These are phyloP conservation scores for Epicauta chinensis DNA, from an alignment of 1,140 invertebrate genomes.

Conservation along the genomic window DNA sequence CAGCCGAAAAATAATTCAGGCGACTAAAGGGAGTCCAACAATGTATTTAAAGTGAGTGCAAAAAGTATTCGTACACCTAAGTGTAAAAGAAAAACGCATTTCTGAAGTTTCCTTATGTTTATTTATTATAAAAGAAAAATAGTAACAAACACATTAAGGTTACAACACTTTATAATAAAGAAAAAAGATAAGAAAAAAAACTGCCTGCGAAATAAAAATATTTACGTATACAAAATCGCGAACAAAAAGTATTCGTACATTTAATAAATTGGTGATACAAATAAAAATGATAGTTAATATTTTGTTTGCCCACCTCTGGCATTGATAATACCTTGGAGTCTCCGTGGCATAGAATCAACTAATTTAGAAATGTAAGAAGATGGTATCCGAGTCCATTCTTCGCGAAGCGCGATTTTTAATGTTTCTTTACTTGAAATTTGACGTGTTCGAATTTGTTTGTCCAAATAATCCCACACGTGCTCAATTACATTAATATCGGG, in stretches of 20 bases:
- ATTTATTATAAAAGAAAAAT: too few species aligned
- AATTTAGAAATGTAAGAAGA: neutral
- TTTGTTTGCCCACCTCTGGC: neutral
- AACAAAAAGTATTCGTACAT: too few species aligned
- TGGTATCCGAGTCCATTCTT: neutral
- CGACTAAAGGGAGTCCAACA: conserved; percentile 4
- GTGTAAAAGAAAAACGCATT: neutral
- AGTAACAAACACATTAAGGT: too few species aligned
- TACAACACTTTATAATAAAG: too few species aligned
- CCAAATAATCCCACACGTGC: conserved; percentile 7
- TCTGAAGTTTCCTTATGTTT: too few species aligned
- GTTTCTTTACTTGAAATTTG: neutral
- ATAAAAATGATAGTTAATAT: neutral
- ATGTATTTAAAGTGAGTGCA: neutral
- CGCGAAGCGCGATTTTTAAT: neutral
- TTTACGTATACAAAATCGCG: too few species aligned
- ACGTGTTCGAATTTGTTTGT: neutral
- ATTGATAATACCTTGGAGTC: neutral
- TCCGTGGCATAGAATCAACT: neutral
- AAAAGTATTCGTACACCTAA: neutral
- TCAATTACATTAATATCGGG: conserved; percentile 16
- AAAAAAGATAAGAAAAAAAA: too few species aligned
- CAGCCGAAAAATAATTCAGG: too few species aligned
- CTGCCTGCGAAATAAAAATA: too few species aligned
- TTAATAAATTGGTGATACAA: too few species aligned